These are phyloP conservation scores for Pandemis cinnamomeana DNA, from an alignment of 2,888 invertebrate genomes.

Conservation along the genomic window DNA sequence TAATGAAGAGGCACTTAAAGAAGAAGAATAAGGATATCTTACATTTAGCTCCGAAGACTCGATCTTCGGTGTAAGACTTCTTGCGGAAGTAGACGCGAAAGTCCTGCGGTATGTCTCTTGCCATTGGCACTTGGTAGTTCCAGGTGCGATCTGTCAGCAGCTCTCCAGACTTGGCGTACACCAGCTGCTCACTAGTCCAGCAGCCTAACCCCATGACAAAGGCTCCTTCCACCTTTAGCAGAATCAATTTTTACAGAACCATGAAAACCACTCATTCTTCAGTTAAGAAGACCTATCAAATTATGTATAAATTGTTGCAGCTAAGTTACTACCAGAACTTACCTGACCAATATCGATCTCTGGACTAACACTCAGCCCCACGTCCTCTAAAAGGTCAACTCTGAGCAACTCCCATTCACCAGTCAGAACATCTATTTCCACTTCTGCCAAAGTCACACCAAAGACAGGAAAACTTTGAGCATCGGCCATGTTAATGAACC, in stretches of 20 bases:
- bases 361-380: slow-evolving; percentile 86
- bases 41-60: slow-evolving; percentile 88
- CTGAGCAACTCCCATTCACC: slow-evolving; percentile 85
- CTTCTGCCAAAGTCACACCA: slow-evolving; percentile 85
- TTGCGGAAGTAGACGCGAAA: slow-evolving; percentile 87
- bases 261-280: too few relatives aligned
- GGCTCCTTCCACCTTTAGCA: slow-evolving; percentile 85
- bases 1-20: too few relatives aligned
- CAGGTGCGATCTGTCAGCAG: slow-evolving; percentile 89
- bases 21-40: not conserved
- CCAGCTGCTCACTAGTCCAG: slow-evolving; percentile 88
- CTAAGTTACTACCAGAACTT: slow-evolving; percentile 37
- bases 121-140: slow-evolving; percentile 89
- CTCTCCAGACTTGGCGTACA: slow-evolving; percentile 85
- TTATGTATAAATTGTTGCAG: not conserved
- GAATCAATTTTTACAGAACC: not conserved
- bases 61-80: slow-evolving; percentile 84
- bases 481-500: slow-evolving; percentile 48
- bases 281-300: not conserved
- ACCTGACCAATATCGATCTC: slow-evolving; percentile 87
- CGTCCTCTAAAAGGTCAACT: slow-evolving; percentile 87
- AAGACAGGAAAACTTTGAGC: slow-evolving; percentile 64
- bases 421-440: slow-evolving; percentile 88
- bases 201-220: slow-evolving; percentile 90
- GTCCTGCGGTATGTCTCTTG: slow-evolving; percentile 89